These are phyloP conservation scores for Leptobrachium ailaonicum DNA, from an alignment of 2,113 vertebrate genomes.

Conservation along the genomic window DNA sequence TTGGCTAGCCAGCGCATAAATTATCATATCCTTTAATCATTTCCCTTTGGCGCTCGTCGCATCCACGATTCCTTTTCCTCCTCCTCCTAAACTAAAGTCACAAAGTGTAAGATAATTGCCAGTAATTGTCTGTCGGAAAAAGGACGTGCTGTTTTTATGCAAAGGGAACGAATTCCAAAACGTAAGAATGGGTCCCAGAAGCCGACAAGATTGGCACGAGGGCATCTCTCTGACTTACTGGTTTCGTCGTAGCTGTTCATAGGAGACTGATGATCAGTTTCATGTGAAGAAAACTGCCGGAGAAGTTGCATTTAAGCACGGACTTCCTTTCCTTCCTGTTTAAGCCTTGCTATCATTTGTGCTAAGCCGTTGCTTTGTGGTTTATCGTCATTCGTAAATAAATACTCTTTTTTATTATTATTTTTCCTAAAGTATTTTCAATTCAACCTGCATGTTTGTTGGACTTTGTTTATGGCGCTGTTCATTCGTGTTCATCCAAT, in stretches of 20 bases:
- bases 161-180: conserved; percentile 3
- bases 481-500: conserved; percentile 56
- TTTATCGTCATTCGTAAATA: not conserved
- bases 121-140: not conserved
- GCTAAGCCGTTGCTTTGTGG: not conserved
- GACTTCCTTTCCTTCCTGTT: not conserved
- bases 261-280: not conserved
- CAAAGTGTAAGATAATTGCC: conserved; percentile 14
- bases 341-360: not conserved
- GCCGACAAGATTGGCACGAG: not conserved
- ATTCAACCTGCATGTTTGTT: conserved; percentile 43
- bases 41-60: not conserved
- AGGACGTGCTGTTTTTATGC: conserved; percentile 4
- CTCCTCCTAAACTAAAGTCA: not conserved
- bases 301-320: not conserved
- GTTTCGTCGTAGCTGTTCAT: accelerated
- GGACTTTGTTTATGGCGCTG: conserved; percentile 22
- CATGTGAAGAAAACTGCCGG: not conserved
- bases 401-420: not conserved
- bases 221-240: conserved; percentile 8
- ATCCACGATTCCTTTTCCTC: not conserved
- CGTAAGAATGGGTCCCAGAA: not conserved
- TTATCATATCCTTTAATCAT: not conserved
- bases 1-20: not conserved
- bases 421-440: conserved; percentile 43